Base-by-base conservation (phyloP, 2,113 vertebrate species). In the Acanthochromis polyacanthus region DNA sequence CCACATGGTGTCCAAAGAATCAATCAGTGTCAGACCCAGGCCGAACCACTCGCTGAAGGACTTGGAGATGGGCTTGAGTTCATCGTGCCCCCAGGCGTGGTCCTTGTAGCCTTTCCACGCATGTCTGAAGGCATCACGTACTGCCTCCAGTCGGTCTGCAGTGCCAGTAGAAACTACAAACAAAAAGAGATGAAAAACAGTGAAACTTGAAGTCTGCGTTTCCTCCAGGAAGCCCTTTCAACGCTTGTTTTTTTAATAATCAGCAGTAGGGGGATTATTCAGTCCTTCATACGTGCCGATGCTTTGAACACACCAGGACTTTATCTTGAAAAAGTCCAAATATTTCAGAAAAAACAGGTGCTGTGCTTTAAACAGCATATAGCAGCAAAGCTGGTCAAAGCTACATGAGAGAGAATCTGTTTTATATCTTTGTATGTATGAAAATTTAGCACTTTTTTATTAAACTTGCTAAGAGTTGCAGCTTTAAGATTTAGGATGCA, bases 1-100 rank as follows among this genome's bases (percentile, higher is more conserved):
- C 98, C 97, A 99, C 97, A 99, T 97, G 28, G 98, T 99, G 90
- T 99, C 98, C 94, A 99, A 88, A 7, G 98, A 94, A 0, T 99
- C 98, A 1, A 99, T 91, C 10, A 99, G 93, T 0, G 98, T 99
- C 79, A 99, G 92, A 0, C 98, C 98, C 4, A 99, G 95, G 19
- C 97, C 97, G 32, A 99, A 99, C 98, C 98, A 99, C 88, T 99
- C 97, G 0, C 90, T 94, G 78, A 96, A 98, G 16, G 97, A 95
- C 90, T 95, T 96, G 55, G 98, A 97, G 73, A 99, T 85, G 0
- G 98, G 98, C 80, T 96, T 99, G 77, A 99, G 95, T 83, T 99
- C 98, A 1, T 99, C 98, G 0, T 96, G 97, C 65, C 98, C 98
- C 98, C 98, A 99, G 15, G 98, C 96, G 9, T 95, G 95, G 10